A percentile compares a stretch with the other conserved stretches of the same genome.
phyloP scores from a whole-genome alignment of 92 coral and sea anemone species.

The Zoanthus gigantus region DNA sequence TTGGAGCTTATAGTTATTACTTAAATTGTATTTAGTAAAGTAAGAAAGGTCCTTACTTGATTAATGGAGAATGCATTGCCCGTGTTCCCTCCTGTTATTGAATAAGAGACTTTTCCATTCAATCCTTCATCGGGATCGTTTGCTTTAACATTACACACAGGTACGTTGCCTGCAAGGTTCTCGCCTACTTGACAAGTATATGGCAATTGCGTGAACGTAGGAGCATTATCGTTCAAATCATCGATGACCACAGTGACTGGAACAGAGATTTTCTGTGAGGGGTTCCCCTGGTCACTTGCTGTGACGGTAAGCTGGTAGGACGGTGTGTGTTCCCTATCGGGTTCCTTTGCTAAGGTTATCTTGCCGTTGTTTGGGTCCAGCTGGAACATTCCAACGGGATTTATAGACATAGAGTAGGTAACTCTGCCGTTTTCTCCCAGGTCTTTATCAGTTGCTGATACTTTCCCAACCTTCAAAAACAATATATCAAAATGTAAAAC shows the following conservation, averaged over 20 bases:
- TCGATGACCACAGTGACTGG: slow-evolving; percentile 76
- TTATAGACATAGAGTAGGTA: slow-evolving; percentile 53
- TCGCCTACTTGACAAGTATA: slow-evolving; percentile 84
- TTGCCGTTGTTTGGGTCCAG: slow-evolving; percentile 66
- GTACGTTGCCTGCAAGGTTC: slow-evolving; percentile 73
- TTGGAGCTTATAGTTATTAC: neutral
- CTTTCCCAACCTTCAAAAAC: slow-evolving; percentile 66
- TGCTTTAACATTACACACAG: slow-evolving; percentile 87
- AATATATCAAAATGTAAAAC: neutral
- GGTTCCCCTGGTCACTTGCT: slow-evolving; percentile 85
- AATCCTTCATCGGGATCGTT: slow-evolving; percentile 74
- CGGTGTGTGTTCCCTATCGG: slow-evolving; percentile 78
- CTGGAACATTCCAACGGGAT: slow-evolving; percentile 46
- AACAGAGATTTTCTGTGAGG: slow-evolving; percentile 56
- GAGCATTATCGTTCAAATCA: slow-evolving; percentile 89
- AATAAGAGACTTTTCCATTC: slow-evolving; percentile 73
- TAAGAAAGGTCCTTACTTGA: slow-evolving; percentile 52
- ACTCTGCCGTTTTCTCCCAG: slow-evolving; percentile 70
- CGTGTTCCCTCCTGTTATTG: slow-evolving; percentile 71
- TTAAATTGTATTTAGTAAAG: neutral
- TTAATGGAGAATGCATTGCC: slow-evolving; percentile 68
- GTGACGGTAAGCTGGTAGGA: slow-evolving; percentile 72
- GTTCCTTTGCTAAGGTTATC: slow-evolving; percentile 51
- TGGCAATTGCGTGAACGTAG: slow-evolving; percentile 65
- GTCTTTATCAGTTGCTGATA: slow-evolving; percentile 82